Evolutionary conservation across 2,888 invertebrate species (phyloP).

Genomic region (Seira ritae): DNA sequence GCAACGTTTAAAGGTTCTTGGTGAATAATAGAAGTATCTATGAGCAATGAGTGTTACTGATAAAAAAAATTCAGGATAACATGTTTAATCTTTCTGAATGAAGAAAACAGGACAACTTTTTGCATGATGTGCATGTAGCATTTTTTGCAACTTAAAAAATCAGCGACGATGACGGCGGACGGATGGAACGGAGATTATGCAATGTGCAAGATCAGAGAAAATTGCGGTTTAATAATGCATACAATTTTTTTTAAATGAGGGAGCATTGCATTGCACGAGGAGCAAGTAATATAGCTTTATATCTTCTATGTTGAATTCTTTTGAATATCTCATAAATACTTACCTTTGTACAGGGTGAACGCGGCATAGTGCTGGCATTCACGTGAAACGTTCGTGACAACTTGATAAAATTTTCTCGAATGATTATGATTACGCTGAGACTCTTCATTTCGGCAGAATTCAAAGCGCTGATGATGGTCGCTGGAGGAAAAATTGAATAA

Average conservation of each 20-base stretch:
- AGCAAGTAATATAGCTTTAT: not conserved
- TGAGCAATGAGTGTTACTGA: too few species aligned
- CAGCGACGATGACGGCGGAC: not conserved
- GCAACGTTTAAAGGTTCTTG: slow-evolving; percentile 4
- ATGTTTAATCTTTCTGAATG: not conserved
- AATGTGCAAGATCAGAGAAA: not conserved
- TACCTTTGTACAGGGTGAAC: not conserved
- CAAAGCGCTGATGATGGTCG: not conserved
- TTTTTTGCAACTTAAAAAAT: too few species aligned
- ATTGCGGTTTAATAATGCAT: not conserved
- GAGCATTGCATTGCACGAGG: not conserved
- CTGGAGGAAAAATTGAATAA: not conserved
- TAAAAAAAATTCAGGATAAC: not conserved
- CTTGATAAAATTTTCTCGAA: slow-evolving; percentile 5
- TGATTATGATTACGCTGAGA: not conserved
- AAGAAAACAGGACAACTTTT: slow-evolving; percentile 13
- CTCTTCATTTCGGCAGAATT: slow-evolving; percentile 1
- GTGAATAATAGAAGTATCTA: not conserved
- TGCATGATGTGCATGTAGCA: not conserved
- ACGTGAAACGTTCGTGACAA: not conserved
- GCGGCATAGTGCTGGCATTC: not conserved
- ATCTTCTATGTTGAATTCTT: not conserved
- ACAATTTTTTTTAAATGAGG: not conserved
- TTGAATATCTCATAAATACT: not conserved
- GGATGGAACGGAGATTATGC: not conserved